Evolutionary conservation across 1,140 invertebrate genomes (phyloP).

Genomic region (Tetramorium parvispinum): DNA sequence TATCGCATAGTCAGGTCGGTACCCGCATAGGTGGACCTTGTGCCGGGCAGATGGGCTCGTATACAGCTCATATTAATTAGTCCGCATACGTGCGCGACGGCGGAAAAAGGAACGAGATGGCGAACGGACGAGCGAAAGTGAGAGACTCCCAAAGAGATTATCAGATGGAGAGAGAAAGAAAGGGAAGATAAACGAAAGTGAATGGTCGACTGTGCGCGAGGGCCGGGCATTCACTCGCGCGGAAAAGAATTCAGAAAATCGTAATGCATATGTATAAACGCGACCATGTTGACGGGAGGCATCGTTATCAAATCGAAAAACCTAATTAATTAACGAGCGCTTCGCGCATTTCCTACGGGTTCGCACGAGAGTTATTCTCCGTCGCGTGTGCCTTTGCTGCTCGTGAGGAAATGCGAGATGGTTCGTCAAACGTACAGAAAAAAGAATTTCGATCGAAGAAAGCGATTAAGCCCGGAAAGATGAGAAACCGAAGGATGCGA

Average conservation of each 20-base stretch:
- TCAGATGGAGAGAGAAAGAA: conserved; percentile 44
- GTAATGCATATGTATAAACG: conserved; percentile 41
- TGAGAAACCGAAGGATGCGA: not conserved
- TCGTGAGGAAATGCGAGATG: not conserved
- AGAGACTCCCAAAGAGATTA: conserved; percentile 24
- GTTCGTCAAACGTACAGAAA: not conserved
- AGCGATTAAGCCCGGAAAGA: not conserved
- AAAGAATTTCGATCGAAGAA: not conserved
- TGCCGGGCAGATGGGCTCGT: conserved; percentile 49
- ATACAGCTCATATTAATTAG: conserved; percentile 58
- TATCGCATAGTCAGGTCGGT: conserved; percentile 44
- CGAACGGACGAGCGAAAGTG: conserved; percentile 29
- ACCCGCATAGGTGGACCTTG: conserved; percentile 57
- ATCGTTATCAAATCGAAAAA: conserved; percentile 47
- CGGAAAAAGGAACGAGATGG: conserved; percentile 39
- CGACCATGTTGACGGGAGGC: conserved; percentile 29
- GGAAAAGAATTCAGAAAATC: conserved; percentile 55
- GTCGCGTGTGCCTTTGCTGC: not conserved
- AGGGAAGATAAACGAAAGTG: conserved; percentile 41
- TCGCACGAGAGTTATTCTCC: not conserved
- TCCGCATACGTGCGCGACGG: conserved; percentile 34
- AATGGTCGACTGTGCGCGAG: conserved; percentile 57
- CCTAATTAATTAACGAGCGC: conserved; percentile 53
- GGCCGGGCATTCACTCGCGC: conserved; percentile 19
- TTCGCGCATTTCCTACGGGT: not conserved